Base-by-base conservation (phyloP, 2,888 invertebrate genomes). In the Spodoptera littoralis region DNA sequence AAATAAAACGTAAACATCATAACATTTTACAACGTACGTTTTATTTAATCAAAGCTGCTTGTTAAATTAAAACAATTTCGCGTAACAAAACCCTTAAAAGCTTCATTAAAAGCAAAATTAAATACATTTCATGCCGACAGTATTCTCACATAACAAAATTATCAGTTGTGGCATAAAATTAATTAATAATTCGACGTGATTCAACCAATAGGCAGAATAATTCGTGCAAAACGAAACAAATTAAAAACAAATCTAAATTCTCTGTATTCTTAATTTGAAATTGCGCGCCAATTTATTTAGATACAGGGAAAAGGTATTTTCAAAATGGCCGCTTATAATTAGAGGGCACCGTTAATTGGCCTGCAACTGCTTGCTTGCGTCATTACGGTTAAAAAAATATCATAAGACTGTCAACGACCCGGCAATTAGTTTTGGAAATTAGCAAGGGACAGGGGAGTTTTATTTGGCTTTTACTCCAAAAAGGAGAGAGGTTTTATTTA, bases 71-170 rank as follows among this genome's bases (percentile, higher is more conserved):
- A 68, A 49, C 52, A 48, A 73, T 55, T 45, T 45, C n/a, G 3
- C 12, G 8, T 4, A 49, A 55, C 48, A 67, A 52, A 49, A 45
- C 36, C 45, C 45, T 42, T 27, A 22, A 60, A 55, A 55, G 73
- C 54, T 52, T 52, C 30, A 48, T 45, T 60, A 55, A 41, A 48
- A 42, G 27, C 36, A 53, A 66, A 72, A 72, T 65, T 72, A 49
- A 65, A 58, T 49, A 49, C 9, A 45, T 55, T 60, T 45, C 42
- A 4, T 46, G n/a, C 50, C 24, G 9, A 13, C 22, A 41, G 22
- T 45, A 27, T 55, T 73, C 12, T 36, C 8, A 12, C 42, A 43
- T n/a, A 52, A 60, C 36, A 46, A 42, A 72, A 66, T 66, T 53
- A 65, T 65, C 46, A 44, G 12, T 13, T 30, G 1, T 42, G 53